phyloP scores from a whole-genome alignment of 2,797 vertebrate genomes.

The Rhyacichthys aspro region DNA sequence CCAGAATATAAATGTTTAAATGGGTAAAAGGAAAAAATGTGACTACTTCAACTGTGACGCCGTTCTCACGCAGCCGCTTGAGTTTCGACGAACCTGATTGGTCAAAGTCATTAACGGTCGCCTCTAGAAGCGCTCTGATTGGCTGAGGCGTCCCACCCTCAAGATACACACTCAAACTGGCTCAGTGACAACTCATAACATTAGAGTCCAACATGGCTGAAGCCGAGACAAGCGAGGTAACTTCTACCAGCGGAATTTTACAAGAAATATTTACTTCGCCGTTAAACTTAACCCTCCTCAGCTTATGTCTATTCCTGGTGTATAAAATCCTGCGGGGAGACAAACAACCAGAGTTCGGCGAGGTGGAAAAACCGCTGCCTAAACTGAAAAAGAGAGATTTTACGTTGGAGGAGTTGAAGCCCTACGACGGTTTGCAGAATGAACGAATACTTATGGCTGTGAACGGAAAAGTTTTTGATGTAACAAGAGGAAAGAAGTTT shows the following conservation, averaged over 20 bases:
- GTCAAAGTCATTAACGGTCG: neutral
- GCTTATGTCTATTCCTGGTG: conserved; percentile 89
- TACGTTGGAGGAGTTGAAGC: conserved; percentile 84
- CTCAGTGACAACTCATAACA: conserved; percentile 11
- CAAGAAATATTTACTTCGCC: conserved; percentile 92
- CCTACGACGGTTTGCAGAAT: conserved; percentile 84
- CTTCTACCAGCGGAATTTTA: conserved; percentile 77
- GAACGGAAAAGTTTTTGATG: conserved; percentile 95
- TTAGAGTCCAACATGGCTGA: conserved; percentile 77
- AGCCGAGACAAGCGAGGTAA: conserved; percentile 65
- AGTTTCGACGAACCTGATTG: conserved; percentile 28
- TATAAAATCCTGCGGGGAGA: conserved; percentile 94
- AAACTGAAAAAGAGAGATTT: conserved; percentile 90
- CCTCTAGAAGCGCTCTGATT: conserved; percentile 36
- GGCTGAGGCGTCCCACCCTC: conserved; percentile 28
- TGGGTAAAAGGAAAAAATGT: neutral
- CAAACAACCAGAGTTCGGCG: conserved; percentile 71
- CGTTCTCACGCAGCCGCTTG: neutral
- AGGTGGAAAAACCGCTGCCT: conserved; percentile 79
- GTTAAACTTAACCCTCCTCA: conserved; percentile 89
- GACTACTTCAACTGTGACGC: neutral
- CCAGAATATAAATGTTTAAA: neutral
- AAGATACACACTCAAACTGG: neutral
- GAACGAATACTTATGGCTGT: conserved; percentile 93
- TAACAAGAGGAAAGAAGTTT: conserved; percentile 91